Evolutionary conservation across 2,797 vertebrate genomes (phyloP), one percentile per base, ranked within the genome.

Genomic region (Sebastes diploproa): DNA sequence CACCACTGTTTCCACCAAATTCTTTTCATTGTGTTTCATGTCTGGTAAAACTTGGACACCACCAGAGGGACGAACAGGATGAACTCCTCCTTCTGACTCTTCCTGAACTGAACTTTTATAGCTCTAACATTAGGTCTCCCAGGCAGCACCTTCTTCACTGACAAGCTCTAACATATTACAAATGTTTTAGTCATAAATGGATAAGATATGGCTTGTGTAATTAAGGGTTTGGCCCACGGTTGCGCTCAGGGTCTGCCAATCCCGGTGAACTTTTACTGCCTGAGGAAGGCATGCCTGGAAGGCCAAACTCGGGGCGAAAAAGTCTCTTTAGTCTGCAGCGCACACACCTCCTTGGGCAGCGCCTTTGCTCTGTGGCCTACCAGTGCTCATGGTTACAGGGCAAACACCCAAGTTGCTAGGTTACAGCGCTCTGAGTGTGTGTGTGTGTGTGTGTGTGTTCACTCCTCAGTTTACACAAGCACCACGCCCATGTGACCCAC

Each of bases 401-500:
- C 54, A 93, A 95, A 94, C 88, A 94, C 54, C 61, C 13, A 25
- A 3, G 91, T 94, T 95, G 92, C 92, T 94, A 82, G 72, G 89
- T 78, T 86, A 92, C 84, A 2, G 4, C 16, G 11, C 50, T 55
- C 52, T 59, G 46, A 50, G 72, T 66, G 25, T 83, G 34, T 12
- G 34, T 36, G 34, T 36, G 11, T 36, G 32, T 34, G 32, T 83
- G 61, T 62, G 56, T 30, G 23, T 25, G 36, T 18, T 65, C 34
- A 55, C 27, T 64, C 52, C 52, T 72, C 32, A 12, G 73, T 75
- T 70, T 78, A 75, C 77, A 81, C 36, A 85, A 83, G 59, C 52
- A 65, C 91, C 89, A 80, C 86, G 5, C 90, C 90, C 91, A 77
- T 90, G 80, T 89, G 66, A 90, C 59, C 68, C 81, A 23, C 52